A percentile compares a stretch with the other conserved stretches of the same genome.
Conservation (phyloP, 2,113 vertebrate genomes). For the Hydropotes inermis region DNA sequence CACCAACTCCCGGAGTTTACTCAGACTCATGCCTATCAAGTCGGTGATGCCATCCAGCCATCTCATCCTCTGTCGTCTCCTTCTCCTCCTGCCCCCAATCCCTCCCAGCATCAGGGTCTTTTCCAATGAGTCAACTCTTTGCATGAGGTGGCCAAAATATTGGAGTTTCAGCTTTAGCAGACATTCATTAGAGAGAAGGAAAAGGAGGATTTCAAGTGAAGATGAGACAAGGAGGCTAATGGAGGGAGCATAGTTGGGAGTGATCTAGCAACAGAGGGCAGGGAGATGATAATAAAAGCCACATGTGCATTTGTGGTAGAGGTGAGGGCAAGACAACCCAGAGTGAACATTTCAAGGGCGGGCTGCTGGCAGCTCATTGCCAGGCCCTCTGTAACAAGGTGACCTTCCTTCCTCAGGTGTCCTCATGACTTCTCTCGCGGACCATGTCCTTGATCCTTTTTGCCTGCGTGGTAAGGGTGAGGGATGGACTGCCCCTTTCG, state of each 20-base stretch:
- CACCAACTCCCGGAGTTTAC: too few relatives aligned
- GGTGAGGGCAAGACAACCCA: neutral
- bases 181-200: neutral
- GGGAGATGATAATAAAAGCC: neutral
- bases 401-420: constrained; percentile 76
- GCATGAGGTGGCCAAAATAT: too few relatives aligned
- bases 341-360: fast-evolving
- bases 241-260: neutral
- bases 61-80: too few relatives aligned
- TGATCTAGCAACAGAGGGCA: neutral
- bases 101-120: too few relatives aligned
- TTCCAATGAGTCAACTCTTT: too few relatives aligned
- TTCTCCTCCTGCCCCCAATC: too few relatives aligned
- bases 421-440: constrained; percentile 83
- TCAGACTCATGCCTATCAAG: too few relatives aligned
- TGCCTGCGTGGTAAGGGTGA: constrained; percentile 93
- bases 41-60: too few relatives aligned
- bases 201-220: neutral
- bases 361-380: neutral
- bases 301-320: neutral
- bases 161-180: neutral
- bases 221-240: neutral
- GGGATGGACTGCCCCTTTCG: constrained; percentile 97
- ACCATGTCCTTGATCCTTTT: constrained; percentile 98
- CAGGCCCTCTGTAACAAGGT: neutral